A percentile compares a stretch with the other conserved stretches of the same genome.
Evolutionary conservation across 2,888 invertebrate genomes (phyloP).

Genomic region (Ochropleura plecta): DNA sequence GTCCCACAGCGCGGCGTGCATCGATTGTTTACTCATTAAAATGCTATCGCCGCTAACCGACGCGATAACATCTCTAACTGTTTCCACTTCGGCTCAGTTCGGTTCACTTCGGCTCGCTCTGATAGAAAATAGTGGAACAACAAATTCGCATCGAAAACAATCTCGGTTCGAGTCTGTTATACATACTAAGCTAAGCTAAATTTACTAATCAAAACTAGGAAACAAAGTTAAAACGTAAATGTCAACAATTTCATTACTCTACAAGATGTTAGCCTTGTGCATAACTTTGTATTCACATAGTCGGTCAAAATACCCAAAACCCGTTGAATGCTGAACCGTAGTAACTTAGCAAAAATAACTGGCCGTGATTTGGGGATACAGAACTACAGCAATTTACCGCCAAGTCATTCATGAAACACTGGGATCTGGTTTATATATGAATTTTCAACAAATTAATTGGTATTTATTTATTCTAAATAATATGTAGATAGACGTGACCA

Average conservation of each 20-base stretch:
- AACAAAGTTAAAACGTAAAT: background rate
- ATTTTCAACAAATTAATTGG: background rate
- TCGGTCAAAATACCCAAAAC: background rate
- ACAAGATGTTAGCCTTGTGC: background rate
- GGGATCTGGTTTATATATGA: background rate
- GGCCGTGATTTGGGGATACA: too few species aligned
- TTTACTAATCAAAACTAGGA: background rate
- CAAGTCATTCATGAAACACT: background rate
- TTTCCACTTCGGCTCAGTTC: constrained; percentile 70
- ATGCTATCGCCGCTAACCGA: constrained; percentile 87
- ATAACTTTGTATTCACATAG: too few species aligned
- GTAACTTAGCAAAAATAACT: background rate
- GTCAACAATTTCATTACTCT: too few species aligned
- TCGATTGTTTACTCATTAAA: constrained; percentile 91
- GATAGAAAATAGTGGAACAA: constrained; percentile 76
- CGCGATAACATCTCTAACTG: constrained; percentile 89
- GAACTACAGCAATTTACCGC: background rate
- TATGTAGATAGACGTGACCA: background rate
- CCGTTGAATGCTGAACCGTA: background rate
- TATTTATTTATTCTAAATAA: background rate
- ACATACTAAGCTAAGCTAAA: background rate
- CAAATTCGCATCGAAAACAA: constrained; percentile 73
- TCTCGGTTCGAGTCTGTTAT: constrained; percentile 18
- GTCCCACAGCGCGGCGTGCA: constrained; percentile 88
- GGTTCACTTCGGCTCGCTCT: constrained; percentile 66